Evolutionary conservation across 2,797 vertebrate species (phyloP).

Genomic region (Eidolon dupreanum): DNA sequence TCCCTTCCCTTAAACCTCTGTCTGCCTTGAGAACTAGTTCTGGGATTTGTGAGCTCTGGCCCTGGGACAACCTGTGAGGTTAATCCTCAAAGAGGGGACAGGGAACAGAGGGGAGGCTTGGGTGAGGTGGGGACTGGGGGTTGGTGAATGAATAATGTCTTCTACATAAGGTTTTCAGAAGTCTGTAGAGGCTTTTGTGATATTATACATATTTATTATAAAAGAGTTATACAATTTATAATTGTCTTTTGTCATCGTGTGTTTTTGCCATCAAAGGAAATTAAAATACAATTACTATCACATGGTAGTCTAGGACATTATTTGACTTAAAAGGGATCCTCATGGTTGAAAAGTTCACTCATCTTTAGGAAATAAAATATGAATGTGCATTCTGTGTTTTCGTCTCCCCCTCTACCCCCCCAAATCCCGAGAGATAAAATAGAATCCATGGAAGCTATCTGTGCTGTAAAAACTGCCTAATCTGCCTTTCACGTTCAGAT

Average conservation of each 20-base stretch:
- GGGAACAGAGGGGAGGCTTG: neutral
- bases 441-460: neutral
- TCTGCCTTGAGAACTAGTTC: neutral
- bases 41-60: neutral
- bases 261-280: constrained; percentile 55
- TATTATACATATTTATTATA: neutral
- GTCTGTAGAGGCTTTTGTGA: neutral
- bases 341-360: constrained; percentile 37
- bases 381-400: neutral
- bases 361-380: constrained; percentile 43
- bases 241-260: neutral
- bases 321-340: constrained; percentile 31
- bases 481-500: neutral
- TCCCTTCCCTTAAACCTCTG: neutral
- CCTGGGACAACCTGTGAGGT: neutral
- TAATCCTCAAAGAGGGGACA: neutral
- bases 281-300: neutral
- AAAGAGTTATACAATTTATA: neutral
- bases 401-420: neutral
- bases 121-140: too few relatives aligned
- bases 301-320: neutral
- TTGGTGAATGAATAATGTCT: neutral
- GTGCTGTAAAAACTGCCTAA: neutral
- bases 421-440: constrained; percentile 37
- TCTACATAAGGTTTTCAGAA: neutral